Conservation (phyloP, 2,888 invertebrate genomes). For the Tenthredo mesomela region DNA sequence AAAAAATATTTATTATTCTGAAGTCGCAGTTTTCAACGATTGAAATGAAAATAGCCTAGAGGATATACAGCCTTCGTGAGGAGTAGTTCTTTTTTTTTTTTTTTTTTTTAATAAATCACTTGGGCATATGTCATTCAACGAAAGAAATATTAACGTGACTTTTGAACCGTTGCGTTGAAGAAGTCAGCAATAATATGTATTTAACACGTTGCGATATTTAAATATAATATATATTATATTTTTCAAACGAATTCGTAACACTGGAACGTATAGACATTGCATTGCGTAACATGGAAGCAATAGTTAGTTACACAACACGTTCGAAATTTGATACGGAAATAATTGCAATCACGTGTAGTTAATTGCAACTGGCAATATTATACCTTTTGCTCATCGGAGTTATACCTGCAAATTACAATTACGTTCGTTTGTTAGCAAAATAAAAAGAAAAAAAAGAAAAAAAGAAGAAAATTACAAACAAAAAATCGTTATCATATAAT, state of each 20-base stretch:
- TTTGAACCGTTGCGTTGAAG: not conserved
- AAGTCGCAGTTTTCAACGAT: not conserved
- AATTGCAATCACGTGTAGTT: slow-evolving; percentile 41
- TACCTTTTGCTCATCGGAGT: not conserved
- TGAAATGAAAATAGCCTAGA: not conserved
- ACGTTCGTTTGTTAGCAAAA: not conserved
- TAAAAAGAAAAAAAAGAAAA: not conserved
- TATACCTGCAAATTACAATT: not conserved
- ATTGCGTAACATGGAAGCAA: slow-evolving; percentile 16
- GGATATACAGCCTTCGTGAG: not conserved
- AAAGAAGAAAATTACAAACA: not conserved
- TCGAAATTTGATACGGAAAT: slow-evolving; percentile 32
- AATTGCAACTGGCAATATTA: slow-evolving; percentile 7
- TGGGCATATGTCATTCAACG: not conserved
- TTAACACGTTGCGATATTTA: slow-evolving; percentile 26
- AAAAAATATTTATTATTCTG: not conserved
- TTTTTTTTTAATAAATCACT: not conserved
- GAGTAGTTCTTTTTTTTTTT: not conserved
- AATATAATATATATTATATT: not conserved
- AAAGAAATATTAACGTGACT: not conserved
- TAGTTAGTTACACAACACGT: slow-evolving; percentile 17
- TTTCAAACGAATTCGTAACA: slow-evolving; percentile 5
- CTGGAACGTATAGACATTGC: not conserved
- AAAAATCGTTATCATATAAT: not conserved
- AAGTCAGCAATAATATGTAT: not conserved